Evolutionary conservation across 2,797 vertebrate species (phyloP).

Genomic region (Momotus momota): DNA sequence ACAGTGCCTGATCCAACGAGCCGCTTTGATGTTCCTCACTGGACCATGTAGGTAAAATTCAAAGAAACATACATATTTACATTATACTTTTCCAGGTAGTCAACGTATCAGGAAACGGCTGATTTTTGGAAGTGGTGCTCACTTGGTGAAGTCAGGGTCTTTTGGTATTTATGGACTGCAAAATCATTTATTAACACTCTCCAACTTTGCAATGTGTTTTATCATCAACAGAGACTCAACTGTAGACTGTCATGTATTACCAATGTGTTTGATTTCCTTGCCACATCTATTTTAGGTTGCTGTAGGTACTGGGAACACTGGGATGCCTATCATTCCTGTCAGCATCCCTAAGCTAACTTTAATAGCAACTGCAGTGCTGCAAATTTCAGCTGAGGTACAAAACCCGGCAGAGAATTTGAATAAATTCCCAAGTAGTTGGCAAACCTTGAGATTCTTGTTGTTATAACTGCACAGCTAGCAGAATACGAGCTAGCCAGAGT

Average conservation of each 20-base stretch:
- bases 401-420: neutral
- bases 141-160: neutral
- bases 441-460: neutral
- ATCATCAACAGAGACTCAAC: neutral
- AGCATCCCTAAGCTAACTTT: neutral
- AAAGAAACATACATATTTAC: neutral
- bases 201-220: neutral
- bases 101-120: neutral
- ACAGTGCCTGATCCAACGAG: constrained; percentile 11
- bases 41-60: constrained; percentile 66
- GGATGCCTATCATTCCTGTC: neutral
- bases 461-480: neutral
- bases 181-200: neutral
- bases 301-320: neutral
- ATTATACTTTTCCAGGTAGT: neutral
- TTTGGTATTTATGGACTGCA: neutral
- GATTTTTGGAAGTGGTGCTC: neutral
- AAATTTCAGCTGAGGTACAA: neutral
- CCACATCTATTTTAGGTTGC: neutral
- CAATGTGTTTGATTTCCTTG: neutral
- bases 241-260: neutral
- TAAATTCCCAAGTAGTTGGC: neutral
- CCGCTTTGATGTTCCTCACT: constrained; percentile 53
- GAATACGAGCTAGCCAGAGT: neutral
- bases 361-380: neutral